phyloP scores from a whole-genome alignment of 2,113 vertebrate genomes.

The Heloderma charlesbogerti region DNA sequence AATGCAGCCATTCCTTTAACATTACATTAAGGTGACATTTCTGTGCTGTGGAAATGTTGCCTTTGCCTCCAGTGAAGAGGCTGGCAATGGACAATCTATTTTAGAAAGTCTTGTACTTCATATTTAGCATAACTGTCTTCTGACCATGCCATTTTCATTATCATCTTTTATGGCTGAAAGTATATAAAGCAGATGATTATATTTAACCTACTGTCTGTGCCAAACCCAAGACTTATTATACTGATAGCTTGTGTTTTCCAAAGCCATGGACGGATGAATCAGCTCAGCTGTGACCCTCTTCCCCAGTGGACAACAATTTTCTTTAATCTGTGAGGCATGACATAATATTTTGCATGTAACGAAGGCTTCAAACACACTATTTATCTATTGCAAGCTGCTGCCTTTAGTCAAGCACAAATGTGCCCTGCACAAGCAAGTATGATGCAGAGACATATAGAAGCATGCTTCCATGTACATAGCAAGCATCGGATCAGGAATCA shows the following conservation, averaged over 20 bases:
- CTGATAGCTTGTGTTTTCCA: not conserved
- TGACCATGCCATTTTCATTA: slow-evolving; percentile 18
- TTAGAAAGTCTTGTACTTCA: slow-evolving; percentile 36
- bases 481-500: not conserved
- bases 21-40: not conserved
- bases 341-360: slow-evolving; percentile 12
- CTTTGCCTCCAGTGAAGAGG: not conserved
- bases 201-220: slow-evolving; percentile 35
- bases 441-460: not conserved
- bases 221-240: slow-evolving; percentile 30
- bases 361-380: not conserved
- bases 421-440: not conserved
- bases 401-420: not conserved
- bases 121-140: slow-evolving; percentile 18
- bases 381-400: not conserved
- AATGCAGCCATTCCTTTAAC: not conserved
- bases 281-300: slow-evolving; percentile 23
- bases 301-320: slow-evolving; percentile 30
- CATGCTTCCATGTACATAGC: not conserved
- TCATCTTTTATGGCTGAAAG: not conserved
- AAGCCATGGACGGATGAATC: slow-evolving; percentile 23
- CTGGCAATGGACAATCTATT: not conserved
- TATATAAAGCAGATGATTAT: slow-evolving; percentile 49
- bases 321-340: slow-evolving; percentile 28
- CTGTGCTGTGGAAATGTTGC: not conserved